Percentiles rank a stretch among this genome's conserved stretches.
Conservation (phyloP, 2,888 invertebrate species). For the Bedellia somnulentella region DNA sequence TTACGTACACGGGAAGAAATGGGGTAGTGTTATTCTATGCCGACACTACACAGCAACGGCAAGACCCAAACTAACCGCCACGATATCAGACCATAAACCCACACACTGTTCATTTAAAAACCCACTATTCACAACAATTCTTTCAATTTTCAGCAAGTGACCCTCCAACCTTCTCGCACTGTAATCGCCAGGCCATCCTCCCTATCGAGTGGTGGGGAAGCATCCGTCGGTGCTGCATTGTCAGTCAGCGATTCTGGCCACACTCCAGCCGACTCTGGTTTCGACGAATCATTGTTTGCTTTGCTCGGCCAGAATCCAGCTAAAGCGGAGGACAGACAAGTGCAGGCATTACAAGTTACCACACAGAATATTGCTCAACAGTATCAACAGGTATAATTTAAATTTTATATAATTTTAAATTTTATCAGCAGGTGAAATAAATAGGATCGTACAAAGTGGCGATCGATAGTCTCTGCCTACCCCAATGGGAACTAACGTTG, state of each 20-base stretch:
- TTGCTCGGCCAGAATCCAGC: slow-evolving; percentile 27
- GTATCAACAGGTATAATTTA: slow-evolving; percentile 37
- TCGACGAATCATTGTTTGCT: slow-evolving; percentile 35
- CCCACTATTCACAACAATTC: too few species aligned
- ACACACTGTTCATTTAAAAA: too few species aligned
- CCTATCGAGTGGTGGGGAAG: slow-evolving; percentile 42
- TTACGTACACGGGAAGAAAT: too few species aligned
- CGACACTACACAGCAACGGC: too few species aligned
- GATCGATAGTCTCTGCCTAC: background rate
- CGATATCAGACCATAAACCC: too few species aligned
- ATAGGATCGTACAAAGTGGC: background rate
- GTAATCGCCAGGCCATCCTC: slow-evolving; percentile 45
- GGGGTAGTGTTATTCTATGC: too few species aligned
- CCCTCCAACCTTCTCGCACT: slow-evolving; percentile 40
- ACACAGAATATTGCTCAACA: slow-evolving; percentile 13
- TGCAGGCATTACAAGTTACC: background rate
- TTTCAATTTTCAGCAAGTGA: too few species aligned
- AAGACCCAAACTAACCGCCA: too few species aligned
- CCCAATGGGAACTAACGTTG: too few species aligned
- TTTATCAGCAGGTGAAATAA: background rate
- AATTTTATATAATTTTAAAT: background rate
- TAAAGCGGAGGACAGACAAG: slow-evolving; percentile 24
- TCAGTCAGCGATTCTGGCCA: slow-evolving; percentile 41
- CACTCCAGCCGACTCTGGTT: slow-evolving; percentile 19
- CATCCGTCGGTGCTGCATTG: slow-evolving; percentile 47